These are phyloP conservation scores for Deilephila porcellus DNA, from an alignment of 2,888 invertebrate species.

Conservation along the genomic window DNA sequence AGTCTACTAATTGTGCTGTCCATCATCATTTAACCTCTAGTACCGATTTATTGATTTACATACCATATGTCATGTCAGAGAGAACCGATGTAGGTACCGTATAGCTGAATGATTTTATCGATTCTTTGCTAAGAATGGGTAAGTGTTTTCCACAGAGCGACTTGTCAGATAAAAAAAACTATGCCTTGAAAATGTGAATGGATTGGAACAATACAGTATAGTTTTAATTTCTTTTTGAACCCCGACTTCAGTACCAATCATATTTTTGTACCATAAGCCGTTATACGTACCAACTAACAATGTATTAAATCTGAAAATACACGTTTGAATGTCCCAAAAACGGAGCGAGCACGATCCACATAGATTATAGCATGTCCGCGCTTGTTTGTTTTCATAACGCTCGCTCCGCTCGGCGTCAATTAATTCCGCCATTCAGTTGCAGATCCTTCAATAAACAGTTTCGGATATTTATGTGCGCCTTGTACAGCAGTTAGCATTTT, in stretches of 20 bases:
- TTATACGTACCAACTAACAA: not conserved
- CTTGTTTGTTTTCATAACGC: conserved; percentile 22
- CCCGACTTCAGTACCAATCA: not conserved
- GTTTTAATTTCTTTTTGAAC: not conserved
- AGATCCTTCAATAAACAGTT: conserved; percentile 23
- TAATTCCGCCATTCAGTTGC: conserved; percentile 24
- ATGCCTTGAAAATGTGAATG: not conserved
- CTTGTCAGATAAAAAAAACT: not conserved
- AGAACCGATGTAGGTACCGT: too few species aligned
- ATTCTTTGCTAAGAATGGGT: too few species aligned
- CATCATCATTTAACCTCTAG: too few species aligned
- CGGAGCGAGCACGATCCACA: conserved; percentile 4
- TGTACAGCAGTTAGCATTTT: conserved; percentile 10
- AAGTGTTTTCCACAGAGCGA: too few species aligned
- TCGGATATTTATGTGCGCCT: conserved; percentile 18
- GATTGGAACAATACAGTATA: not conserved
- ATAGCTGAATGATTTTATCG: too few species aligned
- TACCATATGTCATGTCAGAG: too few species aligned
- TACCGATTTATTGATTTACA: too few species aligned
- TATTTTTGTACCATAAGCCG: conserved; percentile 2
- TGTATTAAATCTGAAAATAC: conserved; percentile 9
- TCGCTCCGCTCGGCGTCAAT: conserved; percentile 14
- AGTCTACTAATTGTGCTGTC: too few species aligned
- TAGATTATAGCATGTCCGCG: conserved; percentile 15
- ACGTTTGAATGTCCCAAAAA: conserved; percentile 7